Evolutionary conservation across 2,113 vertebrate genomes (phyloP).

Genomic region (Hemiprocne comata): DNA sequence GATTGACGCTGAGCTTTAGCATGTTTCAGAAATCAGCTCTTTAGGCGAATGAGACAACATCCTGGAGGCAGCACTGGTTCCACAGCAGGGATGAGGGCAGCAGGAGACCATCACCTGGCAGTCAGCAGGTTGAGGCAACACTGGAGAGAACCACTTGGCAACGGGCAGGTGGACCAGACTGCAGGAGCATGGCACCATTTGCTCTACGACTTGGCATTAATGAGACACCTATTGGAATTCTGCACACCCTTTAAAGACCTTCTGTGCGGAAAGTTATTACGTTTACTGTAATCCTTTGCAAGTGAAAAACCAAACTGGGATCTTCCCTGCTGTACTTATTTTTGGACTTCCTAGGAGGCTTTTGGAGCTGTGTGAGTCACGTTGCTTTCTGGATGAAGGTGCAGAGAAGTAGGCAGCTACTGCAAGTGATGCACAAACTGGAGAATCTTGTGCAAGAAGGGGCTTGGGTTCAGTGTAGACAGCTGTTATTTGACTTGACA

Average conservation of each 20-base stretch:
- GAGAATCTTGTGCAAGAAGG: neutral
- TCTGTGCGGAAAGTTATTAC: conserved; percentile 39
- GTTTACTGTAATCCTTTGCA: conserved; percentile 19
- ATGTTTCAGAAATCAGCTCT: neutral
- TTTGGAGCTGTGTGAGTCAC: neutral
- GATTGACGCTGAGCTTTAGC: neutral
- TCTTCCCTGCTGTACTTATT: neutral
- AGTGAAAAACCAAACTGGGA: neutral
- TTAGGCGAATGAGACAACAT: neutral
- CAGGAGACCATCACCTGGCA: conserved; percentile 61
- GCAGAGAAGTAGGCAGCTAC: conserved; percentile 19
- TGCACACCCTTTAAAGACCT: conserved; percentile 31
- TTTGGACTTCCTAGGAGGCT: conserved; percentile 7
- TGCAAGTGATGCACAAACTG: neutral
- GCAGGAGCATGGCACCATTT: conserved; percentile 63
- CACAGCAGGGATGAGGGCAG: neutral
- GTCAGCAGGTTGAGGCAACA: neutral
- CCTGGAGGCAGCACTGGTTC: neutral
- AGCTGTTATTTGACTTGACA: conserved; percentile 31
- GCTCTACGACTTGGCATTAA: conserved; percentile 62
- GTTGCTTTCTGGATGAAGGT: neutral
- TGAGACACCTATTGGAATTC: conserved; percentile 72
- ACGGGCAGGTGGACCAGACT: conserved; percentile 60
- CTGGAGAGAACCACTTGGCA: conserved; percentile 65
- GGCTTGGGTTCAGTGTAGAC: neutral